Base-by-base conservation (phyloP, 2,113 vertebrate species). In the Solea senegalensis region DNA sequence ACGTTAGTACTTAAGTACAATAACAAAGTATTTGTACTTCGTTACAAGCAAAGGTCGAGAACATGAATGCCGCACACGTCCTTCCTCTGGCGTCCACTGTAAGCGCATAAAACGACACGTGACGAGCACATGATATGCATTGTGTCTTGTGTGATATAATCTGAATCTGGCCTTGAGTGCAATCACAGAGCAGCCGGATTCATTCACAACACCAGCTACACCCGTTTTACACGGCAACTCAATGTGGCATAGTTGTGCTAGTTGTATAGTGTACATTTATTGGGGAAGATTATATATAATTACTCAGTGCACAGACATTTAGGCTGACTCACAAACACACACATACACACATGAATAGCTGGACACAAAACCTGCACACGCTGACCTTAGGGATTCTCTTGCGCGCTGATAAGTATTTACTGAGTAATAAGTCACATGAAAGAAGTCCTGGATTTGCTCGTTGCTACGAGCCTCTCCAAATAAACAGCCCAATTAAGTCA, bases 221-320 rank as follows among this genome's bases (percentile, higher is more conserved):
- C 53, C 68, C 59, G 55, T 69, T 68, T 77, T 60, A 68, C 76
- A 72, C 74, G 72, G 48, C 74, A 69, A 82, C 80, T 87, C 79
- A 76, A 69, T 78, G 69, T 58, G 69, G 3, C 81, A 52, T 74
- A 88, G 84, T 85, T 80, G 69, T 67, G 76, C 80, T 83, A 85
- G 89, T 90, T 83, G 85, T 87, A 85, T 78, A 85, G 87, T 74
- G 81, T 85, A 91, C 91, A 92, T 83, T 89, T 91, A 86, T 55
- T 82, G 70, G 72, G 21, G 64, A 88, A 86, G 87, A 91, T 92
- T 91, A 86, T 80, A 91, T 86, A 67, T 88, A 85, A 91, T 93
- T 90, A 89, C 69, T 46, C 50, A 14, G 73, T 62, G 68, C 67
- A 55, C 3, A 57, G 65, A 74, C 76, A 80, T 78, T 68, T 76